These are phyloP conservation scores for Thamnophis elegans DNA, from an alignment of 2,797 vertebrate species.

Conservation along the genomic window DNA sequence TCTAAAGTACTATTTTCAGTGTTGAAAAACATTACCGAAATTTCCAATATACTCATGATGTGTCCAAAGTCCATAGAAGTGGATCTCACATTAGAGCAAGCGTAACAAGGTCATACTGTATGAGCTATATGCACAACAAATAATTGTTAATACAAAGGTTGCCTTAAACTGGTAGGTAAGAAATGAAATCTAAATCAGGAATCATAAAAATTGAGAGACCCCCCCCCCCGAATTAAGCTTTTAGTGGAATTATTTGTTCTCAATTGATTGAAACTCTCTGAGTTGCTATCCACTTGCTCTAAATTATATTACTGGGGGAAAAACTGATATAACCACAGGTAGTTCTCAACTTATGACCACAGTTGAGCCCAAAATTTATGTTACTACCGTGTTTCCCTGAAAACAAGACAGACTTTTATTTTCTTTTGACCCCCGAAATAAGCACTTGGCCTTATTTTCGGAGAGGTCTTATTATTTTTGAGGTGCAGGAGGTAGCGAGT, in stretches of 20 bases:
- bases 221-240: not conserved
- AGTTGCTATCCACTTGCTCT: not conserved
- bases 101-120: not conserved
- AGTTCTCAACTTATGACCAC: too few species aligned
- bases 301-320: not conserved
- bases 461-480: too few species aligned
- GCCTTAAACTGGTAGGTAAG: not conserved
- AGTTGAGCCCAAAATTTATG: too few species aligned
- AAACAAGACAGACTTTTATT: too few species aligned
- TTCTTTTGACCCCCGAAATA: too few species aligned
- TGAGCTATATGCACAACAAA: not conserved
- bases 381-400: too few species aligned
- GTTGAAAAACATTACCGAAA: not conserved
- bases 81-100: not conserved
- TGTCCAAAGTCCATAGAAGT: not conserved
- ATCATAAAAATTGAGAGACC: not conserved
- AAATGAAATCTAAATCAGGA: not conserved
- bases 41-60: not conserved
- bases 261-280: not conserved
- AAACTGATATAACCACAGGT: not conserved
- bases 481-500: too few species aligned
- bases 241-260: not conserved
- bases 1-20: not conserved
- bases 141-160: not conserved
- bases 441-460: too few species aligned